Conservation (phyloP, 2,888 invertebrate genomes). For the Danaus chrysippus region DNA sequence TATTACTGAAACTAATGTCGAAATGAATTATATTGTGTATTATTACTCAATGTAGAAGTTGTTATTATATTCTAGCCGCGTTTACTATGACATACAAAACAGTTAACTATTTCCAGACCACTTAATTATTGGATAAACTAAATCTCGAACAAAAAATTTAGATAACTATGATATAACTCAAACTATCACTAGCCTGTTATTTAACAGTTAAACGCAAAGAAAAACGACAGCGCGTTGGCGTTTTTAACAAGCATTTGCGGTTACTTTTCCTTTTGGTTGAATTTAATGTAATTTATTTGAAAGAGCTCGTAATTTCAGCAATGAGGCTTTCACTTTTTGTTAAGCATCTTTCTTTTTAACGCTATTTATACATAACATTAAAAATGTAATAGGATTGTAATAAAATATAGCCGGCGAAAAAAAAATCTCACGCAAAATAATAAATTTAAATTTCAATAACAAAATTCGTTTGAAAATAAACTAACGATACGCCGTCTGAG, state of each 20-base stretch:
- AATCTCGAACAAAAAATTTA: conserved; percentile 43
- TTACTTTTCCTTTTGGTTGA: conserved; percentile 23
- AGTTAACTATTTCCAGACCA: not conserved
- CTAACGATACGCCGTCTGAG: too few relatives aligned
- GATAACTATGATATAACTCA: conserved; percentile 52
- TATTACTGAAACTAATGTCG: too few relatives aligned
- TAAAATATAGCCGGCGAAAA: too few relatives aligned
- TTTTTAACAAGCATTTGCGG: conserved; percentile 12
- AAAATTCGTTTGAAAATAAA: too few relatives aligned
- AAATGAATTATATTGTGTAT: too few relatives aligned
- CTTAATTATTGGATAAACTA: not conserved
- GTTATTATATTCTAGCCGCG: too few relatives aligned
- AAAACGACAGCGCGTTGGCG: not conserved
- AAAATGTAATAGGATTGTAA: too few relatives aligned
- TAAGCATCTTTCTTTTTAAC: not conserved
- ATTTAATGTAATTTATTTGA: conserved; percentile 13
- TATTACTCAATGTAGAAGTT: too few relatives aligned
- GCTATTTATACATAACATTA: too few relatives aligned
- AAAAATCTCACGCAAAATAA: too few relatives aligned
- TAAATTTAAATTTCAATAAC: too few relatives aligned
- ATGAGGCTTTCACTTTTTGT: conserved; percentile 24
- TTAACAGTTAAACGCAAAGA: conserved; percentile 39
- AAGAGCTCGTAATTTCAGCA: conserved; percentile 8
- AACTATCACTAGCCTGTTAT: conserved; percentile 44
- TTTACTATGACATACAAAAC: too few relatives aligned